Percentiles rank a stretch among this genome's conserved stretches.
These are phyloP conservation scores for Sphinx pinastri DNA, from an alignment of 2,888 invertebrate genomes.

Conservation along the genomic window DNA sequence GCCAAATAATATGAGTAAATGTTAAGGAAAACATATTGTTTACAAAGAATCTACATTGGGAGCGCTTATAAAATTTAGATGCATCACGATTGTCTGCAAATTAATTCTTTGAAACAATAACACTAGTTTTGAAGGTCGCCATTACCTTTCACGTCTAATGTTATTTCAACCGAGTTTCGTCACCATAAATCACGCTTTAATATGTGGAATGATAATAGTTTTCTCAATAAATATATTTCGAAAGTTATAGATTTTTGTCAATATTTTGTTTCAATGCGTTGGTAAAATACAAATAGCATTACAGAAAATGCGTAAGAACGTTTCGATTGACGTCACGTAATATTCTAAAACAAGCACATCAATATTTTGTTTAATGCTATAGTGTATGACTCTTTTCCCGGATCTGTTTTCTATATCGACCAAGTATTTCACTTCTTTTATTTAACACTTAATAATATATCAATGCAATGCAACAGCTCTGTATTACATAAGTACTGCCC, in stretches of 20 bases:
- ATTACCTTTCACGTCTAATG: neutral
- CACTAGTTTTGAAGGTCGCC: neutral
- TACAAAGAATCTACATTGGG: neutral
- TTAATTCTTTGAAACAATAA: neutral
- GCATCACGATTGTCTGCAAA: neutral
- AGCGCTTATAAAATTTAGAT: neutral
- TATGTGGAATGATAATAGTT: conserved; percentile 2
- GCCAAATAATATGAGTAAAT: neutral
- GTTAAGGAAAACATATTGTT: neutral
- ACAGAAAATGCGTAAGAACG: neutral
- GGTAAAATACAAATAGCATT: conserved; percentile 2
- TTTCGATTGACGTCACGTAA: conserved; percentile 2
- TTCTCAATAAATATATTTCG: neutral
- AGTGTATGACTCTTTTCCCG: neutral
- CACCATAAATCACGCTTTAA: neutral
- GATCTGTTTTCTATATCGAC: too few species aligned
- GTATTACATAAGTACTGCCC: too few species aligned
- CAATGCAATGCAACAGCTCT: too few species aligned
- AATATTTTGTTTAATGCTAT: neutral
- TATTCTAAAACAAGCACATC: too few species aligned
- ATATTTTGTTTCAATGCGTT: conserved; percentile 2
- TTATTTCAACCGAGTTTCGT: neutral
- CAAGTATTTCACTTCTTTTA: too few species aligned
- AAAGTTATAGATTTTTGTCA: neutral
- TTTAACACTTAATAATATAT: too few species aligned